Conservation (phyloP, 2,888 invertebrate genomes). For the Ceratothoa steindachneri region DNA sequence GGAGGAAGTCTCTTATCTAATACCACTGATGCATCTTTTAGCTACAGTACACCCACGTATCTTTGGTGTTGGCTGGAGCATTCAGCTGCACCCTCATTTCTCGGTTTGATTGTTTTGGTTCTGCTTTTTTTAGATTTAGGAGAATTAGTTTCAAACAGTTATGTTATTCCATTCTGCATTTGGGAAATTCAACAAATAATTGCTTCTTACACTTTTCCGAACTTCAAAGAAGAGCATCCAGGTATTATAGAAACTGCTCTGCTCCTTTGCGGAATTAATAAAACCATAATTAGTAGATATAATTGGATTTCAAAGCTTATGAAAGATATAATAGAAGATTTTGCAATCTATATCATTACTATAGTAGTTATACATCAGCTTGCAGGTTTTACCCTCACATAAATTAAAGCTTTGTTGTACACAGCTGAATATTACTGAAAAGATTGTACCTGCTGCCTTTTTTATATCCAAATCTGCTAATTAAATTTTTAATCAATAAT, state of each 20-base stretch:
- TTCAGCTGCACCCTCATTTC: background rate
- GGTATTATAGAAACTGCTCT: background rate
- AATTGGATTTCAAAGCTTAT: background rate
- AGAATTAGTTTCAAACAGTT: background rate
- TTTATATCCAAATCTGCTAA: background rate
- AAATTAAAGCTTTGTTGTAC: too few species aligned
- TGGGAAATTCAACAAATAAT: conserved; percentile 10
- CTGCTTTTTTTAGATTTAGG: background rate
- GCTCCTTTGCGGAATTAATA: background rate
- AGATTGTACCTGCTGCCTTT: background rate
- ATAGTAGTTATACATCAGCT: background rate
- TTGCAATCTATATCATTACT: background rate
- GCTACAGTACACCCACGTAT: background rate
- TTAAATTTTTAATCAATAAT: background rate
- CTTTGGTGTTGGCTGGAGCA: background rate
- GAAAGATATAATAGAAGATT: background rate
- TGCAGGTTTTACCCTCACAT: background rate
- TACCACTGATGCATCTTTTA: background rate
- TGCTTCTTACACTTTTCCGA: background rate
- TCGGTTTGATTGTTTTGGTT: background rate
- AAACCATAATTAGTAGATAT: background rate
- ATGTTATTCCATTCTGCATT: background rate
- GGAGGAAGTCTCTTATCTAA: background rate
- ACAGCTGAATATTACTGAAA: too few species aligned
- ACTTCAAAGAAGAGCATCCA: background rate